Base-by-base conservation (phyloP, 2,888 invertebrate genomes). In the Eristalis intricaria region DNA sequence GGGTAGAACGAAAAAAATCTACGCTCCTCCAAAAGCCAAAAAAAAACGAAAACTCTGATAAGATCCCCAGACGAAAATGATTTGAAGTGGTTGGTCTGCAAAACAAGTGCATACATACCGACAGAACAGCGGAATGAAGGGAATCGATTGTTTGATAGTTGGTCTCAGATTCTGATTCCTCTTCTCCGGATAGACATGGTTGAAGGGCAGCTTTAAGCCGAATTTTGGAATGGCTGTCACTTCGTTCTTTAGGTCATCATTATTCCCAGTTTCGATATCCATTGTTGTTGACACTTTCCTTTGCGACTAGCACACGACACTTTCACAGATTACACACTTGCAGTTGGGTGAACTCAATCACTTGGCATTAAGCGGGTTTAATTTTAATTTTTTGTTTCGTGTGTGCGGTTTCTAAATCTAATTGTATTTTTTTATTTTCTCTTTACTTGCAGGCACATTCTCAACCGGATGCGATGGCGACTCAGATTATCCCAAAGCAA, bases 121-220 rank as follows among this genome's bases (percentile, higher is more conserved):
- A 90, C 96, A 93, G 74, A 95, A 94, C 68, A 97, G 92, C 5
- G 96, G 96, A 90, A 97, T 92, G 91, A 97, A 93, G 26, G 95
- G 95, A 90, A 95, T 94, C 74, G 97, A 93, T 93, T 97, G 97
- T 89, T 94, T 94, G 11, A 96, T 92, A 88, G 95, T 94, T 10
- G 97, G 96, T 86, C 94, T 93, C 56, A 95, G 93, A 89, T 94
- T 93, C 91, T 96, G 97, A 89, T 95, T 95, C 91, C 96, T 95
- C 91, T 95, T 95, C 90, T 97, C 95, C 0, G 96, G 96, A 94
- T 95, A 97, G 89, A 94, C 94, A 93, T 97, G 96, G 92, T 96
- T 94, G 89, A 97, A 94, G 89, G 94, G 94, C n/a, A 96, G 93
- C 92, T 96, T 96, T 89, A 97, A 94, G 13, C 97, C 97, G 91